These are phyloP conservation scores for Engystomops pustulosus DNA, from an alignment of 2,113 vertebrate genomes.

Conservation along the genomic window DNA sequence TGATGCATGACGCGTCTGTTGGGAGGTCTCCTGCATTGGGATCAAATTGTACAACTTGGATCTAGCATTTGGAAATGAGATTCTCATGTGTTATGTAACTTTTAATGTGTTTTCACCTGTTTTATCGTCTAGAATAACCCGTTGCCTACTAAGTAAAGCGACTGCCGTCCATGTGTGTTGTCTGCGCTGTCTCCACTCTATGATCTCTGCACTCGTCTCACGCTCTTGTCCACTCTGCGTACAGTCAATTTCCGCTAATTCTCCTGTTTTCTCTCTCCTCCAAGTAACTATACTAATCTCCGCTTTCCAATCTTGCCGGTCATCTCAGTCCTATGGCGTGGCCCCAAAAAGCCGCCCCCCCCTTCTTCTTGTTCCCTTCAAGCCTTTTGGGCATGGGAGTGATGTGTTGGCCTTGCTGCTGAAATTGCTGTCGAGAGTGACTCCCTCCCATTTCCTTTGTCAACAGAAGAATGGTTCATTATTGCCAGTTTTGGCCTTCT, in stretches of 20 bases:
- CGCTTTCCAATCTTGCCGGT: constrained; percentile 75
- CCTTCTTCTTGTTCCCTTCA: constrained; percentile 66
- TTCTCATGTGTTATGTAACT: neutral
- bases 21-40: no score
- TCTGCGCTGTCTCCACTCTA: neutral
- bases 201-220: constrained; percentile 11
- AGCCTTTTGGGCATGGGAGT: constrained; percentile 75
- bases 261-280: constrained; percentile 74
- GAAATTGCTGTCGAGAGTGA: constrained; percentile 84
- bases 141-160: neutral
- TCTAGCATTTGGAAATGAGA: no score
- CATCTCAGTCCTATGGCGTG: constrained; percentile 61
- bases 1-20: no score
- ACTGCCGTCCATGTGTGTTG: neutral
- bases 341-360: constrained; percentile 69
- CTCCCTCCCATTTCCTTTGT: constrained; percentile 88
- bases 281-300: constrained; percentile 77
- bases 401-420: constrained; percentile 75
- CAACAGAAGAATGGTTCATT: constrained; percentile 96
- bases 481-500: constrained; percentile 92
- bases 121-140: neutral
- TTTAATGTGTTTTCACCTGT: neutral
- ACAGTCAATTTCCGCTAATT: constrained; percentile 64
- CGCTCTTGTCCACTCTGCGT: neutral
- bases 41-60: no score